phyloP scores from a whole-genome alignment of 2,113 vertebrate species.

The Murina feae region DNA sequence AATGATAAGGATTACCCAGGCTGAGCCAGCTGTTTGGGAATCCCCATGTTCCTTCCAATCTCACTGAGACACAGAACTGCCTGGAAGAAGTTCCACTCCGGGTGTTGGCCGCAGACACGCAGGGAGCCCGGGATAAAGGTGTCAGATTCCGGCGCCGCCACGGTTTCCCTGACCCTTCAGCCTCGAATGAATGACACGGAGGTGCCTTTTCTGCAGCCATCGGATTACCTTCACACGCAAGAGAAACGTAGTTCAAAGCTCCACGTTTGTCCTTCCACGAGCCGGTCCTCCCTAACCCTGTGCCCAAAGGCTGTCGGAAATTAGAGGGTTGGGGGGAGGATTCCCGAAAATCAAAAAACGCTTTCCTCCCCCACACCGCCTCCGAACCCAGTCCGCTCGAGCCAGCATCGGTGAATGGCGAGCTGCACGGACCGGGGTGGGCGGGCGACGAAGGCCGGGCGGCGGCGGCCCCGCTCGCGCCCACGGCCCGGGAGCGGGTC shows the following conservation, averaged over 20 bases:
- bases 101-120: not conserved
- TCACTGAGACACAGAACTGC: not conserved
- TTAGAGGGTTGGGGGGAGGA: not conserved
- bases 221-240: not conserved
- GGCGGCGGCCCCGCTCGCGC: not conserved
- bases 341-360: not conserved
- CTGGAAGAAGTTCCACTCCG: constrained; percentile 49
- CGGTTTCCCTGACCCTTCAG: constrained; percentile 34
- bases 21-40: constrained; percentile 41
- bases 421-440: not conserved
- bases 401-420: not conserved
- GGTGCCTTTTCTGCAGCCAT: not conserved
- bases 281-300: not conserved
- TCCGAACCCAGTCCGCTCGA: not conserved
- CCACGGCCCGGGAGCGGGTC: constrained; percentile 22
- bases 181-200: not conserved
- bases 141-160: not conserved
- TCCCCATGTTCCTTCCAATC: constrained; percentile 6
- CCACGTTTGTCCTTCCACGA: not conserved
- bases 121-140: not conserved
- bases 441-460: not conserved
- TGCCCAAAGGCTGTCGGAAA: not conserved
- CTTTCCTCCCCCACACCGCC: not conserved
- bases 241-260: not conserved
- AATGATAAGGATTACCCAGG: constrained; percentile 3